These are phyloP conservation scores for Trogon surrucura DNA, from an alignment of 2,113 vertebrate species.

Conservation along the genomic window DNA sequence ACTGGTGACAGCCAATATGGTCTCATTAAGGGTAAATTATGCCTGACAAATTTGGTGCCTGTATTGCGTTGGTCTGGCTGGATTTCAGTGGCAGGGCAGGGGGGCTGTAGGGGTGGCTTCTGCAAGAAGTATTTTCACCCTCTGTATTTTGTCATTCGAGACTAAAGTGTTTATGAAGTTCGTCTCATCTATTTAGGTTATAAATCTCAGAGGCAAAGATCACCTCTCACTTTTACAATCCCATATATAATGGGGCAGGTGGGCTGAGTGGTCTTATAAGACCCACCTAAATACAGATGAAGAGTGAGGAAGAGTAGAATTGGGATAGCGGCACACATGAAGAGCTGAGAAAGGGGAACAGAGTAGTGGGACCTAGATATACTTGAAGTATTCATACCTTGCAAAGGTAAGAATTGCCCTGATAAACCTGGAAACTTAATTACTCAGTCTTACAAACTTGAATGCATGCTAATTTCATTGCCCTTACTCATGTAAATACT, in stretches of 20 bases:
- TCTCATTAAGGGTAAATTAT: too few species aligned
- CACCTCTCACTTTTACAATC: background rate
- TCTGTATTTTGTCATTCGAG: background rate
- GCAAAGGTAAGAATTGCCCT: background rate
- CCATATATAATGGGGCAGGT: fast-evolving
- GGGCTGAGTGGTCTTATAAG: background rate
- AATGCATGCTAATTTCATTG: background rate
- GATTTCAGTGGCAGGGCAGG: too few species aligned
- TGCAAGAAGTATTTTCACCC: background rate
- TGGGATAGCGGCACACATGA: background rate
- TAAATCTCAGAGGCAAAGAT: background rate
- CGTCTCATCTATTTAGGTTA: background rate
- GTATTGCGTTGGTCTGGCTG: too few species aligned
- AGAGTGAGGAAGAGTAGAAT: background rate
- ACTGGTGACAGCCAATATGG: too few species aligned
- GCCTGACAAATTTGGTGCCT: too few species aligned
- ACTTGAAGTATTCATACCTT: background rate
- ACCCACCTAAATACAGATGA: background rate
- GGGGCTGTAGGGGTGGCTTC: too few species aligned
- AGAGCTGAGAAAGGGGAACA: background rate
- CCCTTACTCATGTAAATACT: background rate
- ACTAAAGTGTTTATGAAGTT: background rate
- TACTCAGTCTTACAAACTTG: background rate
- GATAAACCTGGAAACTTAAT: background rate
- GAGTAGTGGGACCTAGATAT: background rate